Evolutionary conservation across 2,888 invertebrate genomes (phyloP).

Genomic region (Nephrotoma guestfalica): DNA sequence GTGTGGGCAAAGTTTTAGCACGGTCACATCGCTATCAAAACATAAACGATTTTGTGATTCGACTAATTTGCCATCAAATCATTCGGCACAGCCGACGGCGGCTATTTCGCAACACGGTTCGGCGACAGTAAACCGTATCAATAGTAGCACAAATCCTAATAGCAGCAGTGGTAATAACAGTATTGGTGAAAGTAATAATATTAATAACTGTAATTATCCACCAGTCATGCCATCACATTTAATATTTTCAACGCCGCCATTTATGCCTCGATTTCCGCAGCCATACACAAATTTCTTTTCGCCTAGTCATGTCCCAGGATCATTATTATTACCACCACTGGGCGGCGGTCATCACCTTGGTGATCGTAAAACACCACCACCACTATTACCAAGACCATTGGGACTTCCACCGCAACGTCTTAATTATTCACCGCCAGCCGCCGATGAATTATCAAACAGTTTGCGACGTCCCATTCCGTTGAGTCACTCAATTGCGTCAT

Average conservation of each 20-base stretch:
- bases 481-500: neutral
- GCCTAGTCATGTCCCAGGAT: constrained; percentile 32
- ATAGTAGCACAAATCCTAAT: constrained; percentile 22
- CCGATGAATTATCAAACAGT: constrained; percentile 47
- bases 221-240: constrained; percentile 45
- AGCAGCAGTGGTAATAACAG: neutral
- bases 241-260: constrained; percentile 51
- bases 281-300: constrained; percentile 41
- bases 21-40: constrained; percentile 81
- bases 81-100: constrained; percentile 9
- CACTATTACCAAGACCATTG: constrained; percentile 19
- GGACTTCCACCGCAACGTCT: constrained; percentile 14
- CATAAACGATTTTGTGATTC: constrained; percentile 95
- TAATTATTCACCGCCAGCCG: constrained; percentile 51
- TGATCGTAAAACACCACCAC: constrained; percentile 42
- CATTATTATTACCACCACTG: constrained; percentile 41
- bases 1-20: constrained; percentile 86
- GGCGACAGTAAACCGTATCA: constrained; percentile 34
- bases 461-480: constrained; percentile 38
- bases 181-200: constrained; percentile 1
- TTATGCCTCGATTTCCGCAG: constrained; percentile 49
- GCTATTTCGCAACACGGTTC: constrained; percentile 19
- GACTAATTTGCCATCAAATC: constrained; percentile 32
- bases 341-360: constrained; percentile 33
- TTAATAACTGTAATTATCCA: constrained; percentile 10